Conservation (phyloP, 2,113 vertebrate genomes). For the Butorides virescens region DNA sequence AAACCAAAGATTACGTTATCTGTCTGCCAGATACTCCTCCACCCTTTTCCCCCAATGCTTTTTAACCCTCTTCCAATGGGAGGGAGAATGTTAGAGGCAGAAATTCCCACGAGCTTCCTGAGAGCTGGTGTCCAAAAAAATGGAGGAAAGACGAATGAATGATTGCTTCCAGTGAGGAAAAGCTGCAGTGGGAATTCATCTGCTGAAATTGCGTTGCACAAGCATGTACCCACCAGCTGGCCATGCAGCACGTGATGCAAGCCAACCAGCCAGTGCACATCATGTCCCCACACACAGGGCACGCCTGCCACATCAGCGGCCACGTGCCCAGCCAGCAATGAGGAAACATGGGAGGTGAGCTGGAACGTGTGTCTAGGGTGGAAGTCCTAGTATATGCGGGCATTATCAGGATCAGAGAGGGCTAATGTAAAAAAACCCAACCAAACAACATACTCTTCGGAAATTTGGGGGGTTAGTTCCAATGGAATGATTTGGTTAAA, state of each 20-base stretch:
- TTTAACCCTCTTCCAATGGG: background rate
- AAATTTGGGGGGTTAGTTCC: background rate
- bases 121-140: background rate
- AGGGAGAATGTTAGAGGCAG: background rate
- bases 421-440: background rate
- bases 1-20: background rate
- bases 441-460: background rate
- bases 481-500: background rate
- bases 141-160: background rate
- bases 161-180: background rate
- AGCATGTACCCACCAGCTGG: background rate
- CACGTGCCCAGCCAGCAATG: background rate
- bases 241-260: background rate
- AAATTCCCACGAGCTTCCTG: background rate
- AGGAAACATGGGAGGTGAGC: background rate
- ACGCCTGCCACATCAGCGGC: background rate
- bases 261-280: background rate
- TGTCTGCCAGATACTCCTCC: background rate
- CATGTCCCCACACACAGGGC: rapidly evolving
- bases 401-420: background rate
- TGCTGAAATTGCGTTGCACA: rapidly evolving
- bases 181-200: background rate
- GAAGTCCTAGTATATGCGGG: background rate
- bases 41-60: background rate
- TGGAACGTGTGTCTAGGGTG: background rate